Conservation (phyloP, 2,113 vertebrate species). For the Oncorhynchus tshawytscha region DNA sequence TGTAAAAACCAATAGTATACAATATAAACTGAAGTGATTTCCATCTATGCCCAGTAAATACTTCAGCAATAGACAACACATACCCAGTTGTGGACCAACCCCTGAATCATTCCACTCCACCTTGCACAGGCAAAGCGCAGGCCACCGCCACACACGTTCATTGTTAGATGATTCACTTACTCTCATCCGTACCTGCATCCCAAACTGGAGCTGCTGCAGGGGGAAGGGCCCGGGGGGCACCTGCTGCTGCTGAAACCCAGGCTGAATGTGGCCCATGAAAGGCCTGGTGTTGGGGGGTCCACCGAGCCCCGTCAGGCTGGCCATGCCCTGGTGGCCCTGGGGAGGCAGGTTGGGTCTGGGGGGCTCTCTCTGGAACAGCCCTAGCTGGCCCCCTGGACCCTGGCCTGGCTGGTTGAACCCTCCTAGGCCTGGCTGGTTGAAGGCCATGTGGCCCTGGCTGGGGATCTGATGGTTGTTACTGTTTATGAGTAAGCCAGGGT, state of each 20-base stretch:
- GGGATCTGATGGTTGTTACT: slow-evolving; percentile 76
- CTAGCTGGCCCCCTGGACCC: slow-evolving; percentile 61
- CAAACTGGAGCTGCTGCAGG: slow-evolving; percentile 80
- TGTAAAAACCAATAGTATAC: background rate
- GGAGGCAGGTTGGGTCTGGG: slow-evolving; percentile 81
- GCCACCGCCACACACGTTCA: background rate
- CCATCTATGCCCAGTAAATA: slow-evolving; percentile 7
- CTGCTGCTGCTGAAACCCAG: slow-evolving; percentile 81
- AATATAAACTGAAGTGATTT: background rate
- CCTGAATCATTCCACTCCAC: background rate
- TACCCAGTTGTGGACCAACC: background rate
- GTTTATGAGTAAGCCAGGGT: slow-evolving; percentile 82
- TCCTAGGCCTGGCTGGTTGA: slow-evolving; percentile 46
- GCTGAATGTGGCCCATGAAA: slow-evolving; percentile 87
- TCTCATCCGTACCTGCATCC: slow-evolving; percentile 85
- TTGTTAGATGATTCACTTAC: slow-evolving; percentile 61
- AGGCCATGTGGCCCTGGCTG: slow-evolving; percentile 83
- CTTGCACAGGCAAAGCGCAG: slow-evolving; percentile 5
- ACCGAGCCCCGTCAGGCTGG: slow-evolving; percentile 84
- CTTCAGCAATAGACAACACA: background rate
- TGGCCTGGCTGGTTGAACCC: slow-evolving; percentile 78
- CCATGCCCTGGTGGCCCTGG: slow-evolving; percentile 71
- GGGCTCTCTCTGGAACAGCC: slow-evolving; percentile 85
- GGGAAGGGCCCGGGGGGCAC: slow-evolving; percentile 80
- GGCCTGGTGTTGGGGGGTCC: slow-evolving; percentile 74